Evolutionary conservation across 1,140 invertebrate species (phyloP).

Genomic region (Marisa cornuarietis): DNA sequence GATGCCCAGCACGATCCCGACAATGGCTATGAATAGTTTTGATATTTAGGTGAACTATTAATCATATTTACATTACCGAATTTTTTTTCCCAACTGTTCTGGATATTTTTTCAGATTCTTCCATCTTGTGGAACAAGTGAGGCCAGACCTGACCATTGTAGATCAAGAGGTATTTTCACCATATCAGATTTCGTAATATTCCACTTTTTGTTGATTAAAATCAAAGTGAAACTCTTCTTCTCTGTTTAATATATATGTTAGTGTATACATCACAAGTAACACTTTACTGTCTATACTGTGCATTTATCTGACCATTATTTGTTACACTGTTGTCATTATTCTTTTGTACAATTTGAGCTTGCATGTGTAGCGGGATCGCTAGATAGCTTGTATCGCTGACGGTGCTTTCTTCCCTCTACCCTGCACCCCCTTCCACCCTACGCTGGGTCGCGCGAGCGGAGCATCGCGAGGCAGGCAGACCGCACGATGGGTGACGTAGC

Average conservation of each 20-base stretch:
- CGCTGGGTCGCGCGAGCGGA: no score
- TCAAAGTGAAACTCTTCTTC: no score
- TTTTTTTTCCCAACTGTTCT: background rate
- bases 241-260: background rate
- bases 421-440: no score
- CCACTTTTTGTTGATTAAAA: background rate
- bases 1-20: background rate
- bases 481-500: no score
- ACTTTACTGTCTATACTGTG: background rate
- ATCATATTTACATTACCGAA: background rate
- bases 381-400: no score
- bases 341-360: background rate
- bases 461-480: no score
- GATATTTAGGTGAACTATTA: background rate
- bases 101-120: conserved; percentile 54
- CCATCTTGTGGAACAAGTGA: conserved; percentile 55
- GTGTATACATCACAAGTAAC: background rate
- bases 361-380: no score
- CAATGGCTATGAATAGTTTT: background rate
- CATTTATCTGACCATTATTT: background rate
- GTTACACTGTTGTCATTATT: background rate
- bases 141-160: conserved; percentile 56
- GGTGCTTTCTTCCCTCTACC: no score
- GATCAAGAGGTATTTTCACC: conserved; percentile 57
- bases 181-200: background rate